phyloP scores from a whole-genome alignment of 2,888 invertebrate genomes.

The Ectobius pallidus region DNA sequence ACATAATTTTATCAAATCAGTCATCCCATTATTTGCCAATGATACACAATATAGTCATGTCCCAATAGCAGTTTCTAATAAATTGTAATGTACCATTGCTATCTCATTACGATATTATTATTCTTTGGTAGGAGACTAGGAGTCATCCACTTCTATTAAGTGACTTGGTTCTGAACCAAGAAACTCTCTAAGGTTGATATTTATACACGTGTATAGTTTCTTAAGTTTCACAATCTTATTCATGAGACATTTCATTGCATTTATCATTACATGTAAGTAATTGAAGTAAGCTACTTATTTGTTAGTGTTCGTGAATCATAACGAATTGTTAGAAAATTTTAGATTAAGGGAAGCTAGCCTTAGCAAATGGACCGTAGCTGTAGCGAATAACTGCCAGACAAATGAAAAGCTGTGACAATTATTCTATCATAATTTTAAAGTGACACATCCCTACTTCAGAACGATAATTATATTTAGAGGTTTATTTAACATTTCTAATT shows the following conservation, averaged over 20 bases:
- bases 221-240: background rate
- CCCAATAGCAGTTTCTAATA: constrained; percentile 26
- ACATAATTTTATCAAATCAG: background rate
- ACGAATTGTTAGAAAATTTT: no score
- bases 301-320: no score
- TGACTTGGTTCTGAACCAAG: background rate
- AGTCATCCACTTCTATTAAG: background rate
- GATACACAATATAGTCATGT: constrained; percentile 26
- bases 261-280: constrained; percentile 10
- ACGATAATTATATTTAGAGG: no score
- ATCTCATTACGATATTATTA: background rate
- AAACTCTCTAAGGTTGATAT: constrained; percentile 7
- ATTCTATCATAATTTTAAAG: no score
- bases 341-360: no score
- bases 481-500: no score
- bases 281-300: background rate
- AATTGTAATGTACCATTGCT: background rate
- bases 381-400: no score
- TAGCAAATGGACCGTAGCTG: no score
- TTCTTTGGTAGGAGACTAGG: no score
- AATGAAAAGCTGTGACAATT: no score
- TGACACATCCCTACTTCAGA: no score
- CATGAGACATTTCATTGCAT: background rate
- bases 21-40: constrained; percentile 1
- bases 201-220: constrained; percentile 11